Conservation (phyloP, 2,797 vertebrate genomes). For the Bryconaethiops microstoma region DNA sequence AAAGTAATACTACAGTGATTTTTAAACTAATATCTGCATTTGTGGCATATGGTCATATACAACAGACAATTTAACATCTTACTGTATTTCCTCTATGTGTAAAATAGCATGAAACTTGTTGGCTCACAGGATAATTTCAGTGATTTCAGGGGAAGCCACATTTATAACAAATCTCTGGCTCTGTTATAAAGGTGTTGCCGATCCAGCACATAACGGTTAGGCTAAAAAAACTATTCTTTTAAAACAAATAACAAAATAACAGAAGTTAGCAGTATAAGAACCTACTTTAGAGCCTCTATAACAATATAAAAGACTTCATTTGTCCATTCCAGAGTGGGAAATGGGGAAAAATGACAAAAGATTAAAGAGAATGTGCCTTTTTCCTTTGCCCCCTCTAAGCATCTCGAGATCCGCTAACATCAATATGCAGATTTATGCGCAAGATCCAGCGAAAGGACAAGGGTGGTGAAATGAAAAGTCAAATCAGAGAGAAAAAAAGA, state of each 20-base stretch:
- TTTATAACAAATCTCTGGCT: neutral
- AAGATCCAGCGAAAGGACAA: slow-evolving; percentile 32
- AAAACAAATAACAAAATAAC: neutral
- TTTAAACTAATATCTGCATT: no score
- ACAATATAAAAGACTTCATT: neutral
- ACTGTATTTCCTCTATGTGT: no score
- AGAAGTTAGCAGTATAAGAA: neutral
- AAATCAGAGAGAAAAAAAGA: slow-evolving; percentile 35
- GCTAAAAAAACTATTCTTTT: neutral
- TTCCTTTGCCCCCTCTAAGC: neutral
- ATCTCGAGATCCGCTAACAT: neutral
- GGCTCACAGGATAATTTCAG: no score
- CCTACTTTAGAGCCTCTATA: neutral
- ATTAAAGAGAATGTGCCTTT: neutral
- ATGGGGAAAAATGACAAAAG: neutral
- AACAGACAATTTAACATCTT: no score
- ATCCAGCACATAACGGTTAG: neutral
- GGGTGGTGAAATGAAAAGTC: slow-evolving; percentile 42
- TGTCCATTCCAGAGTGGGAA: neutral
- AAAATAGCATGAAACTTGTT: no score
- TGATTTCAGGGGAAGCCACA: no score
- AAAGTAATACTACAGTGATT: no score
- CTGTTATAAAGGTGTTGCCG: neutral
- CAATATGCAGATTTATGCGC: slow-evolving; percentile 41
- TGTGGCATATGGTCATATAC: no score